A percentile compares a stretch with the other conserved stretches of the same genome.
These are phyloP conservation scores for Monodelphis domestica DNA, from an alignment of 2,797 vertebrate species.

Conservation along the genomic window DNA sequence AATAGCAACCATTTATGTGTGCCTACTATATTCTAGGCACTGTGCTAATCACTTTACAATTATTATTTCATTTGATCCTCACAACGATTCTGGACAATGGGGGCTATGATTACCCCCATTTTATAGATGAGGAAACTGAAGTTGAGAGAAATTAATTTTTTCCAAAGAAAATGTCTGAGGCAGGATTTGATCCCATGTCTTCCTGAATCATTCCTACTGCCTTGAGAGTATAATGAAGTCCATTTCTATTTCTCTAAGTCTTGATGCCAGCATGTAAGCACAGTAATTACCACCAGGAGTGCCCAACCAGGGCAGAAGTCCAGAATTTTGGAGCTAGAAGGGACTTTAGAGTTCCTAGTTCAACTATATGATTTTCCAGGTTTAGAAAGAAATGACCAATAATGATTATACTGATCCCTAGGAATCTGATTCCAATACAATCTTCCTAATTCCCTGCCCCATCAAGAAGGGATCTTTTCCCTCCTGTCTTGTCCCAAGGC, in stretches of 20 bases:
- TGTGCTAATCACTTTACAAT: not conserved
- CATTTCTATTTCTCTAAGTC: not conserved
- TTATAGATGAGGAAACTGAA: not conserved
- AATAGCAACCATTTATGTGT: not conserved
- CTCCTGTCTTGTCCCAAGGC: slow-evolving; percentile 14
- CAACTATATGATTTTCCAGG: not conserved
- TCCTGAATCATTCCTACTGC: not conserved
- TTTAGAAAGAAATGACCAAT: not conserved
- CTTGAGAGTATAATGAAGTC: not conserved
- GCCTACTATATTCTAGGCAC: not conserved
- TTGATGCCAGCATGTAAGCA: not conserved
- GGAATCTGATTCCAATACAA: not conserved
- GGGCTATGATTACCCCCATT: not conserved
- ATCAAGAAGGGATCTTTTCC: not conserved
- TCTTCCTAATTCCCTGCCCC: not conserved
- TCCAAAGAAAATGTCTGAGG: not conserved
- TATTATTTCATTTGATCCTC: not conserved
- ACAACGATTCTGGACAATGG: not conserved
- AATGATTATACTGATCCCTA: not conserved
- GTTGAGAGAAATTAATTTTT: not conserved
- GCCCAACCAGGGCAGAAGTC: not conserved
- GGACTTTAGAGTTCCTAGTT: not conserved
- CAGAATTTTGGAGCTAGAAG: not conserved
- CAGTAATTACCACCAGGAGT: not conserved
- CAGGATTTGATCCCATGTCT: not conserved